Percentiles rank a stretch among this genome's conserved stretches.
Evolutionary conservation across 2,797 vertebrate species (phyloP).

Genomic region (Cossypha polioptera): DNA sequence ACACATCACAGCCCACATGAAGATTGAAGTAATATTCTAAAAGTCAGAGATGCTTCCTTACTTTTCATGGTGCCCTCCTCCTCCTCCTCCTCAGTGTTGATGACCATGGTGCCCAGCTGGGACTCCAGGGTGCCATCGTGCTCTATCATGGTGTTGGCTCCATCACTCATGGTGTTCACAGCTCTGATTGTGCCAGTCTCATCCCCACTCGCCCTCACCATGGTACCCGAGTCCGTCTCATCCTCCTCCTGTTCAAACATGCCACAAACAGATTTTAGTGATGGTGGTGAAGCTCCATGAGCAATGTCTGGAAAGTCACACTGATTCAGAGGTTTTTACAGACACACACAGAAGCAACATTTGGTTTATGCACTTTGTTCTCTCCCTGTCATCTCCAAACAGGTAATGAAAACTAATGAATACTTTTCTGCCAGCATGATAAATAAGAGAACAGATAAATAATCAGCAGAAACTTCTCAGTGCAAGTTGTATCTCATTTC

Average conservation of each 20-base stretch:
- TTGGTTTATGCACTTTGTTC: not conserved
- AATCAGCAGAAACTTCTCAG: not conserved
- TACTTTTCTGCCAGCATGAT: not conserved
- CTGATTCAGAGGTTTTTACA: not conserved
- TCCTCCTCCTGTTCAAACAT: constrained; percentile 86
- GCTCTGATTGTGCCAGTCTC: constrained; percentile 84
- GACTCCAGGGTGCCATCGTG: constrained; percentile 84
- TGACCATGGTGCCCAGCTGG: constrained; percentile 93
- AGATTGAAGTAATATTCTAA: not conserved
- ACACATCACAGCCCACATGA: not conserved
- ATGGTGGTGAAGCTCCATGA: not conserved
- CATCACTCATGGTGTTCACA: constrained; percentile 76
- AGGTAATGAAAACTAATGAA: not conserved
- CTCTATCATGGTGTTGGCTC: constrained; percentile 84
- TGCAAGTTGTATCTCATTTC: not conserved
- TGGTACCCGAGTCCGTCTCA: constrained; percentile 90
- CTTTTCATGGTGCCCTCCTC: constrained; percentile 96
- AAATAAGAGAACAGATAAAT: not conserved
- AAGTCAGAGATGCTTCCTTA: constrained; percentile 68
- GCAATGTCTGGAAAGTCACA: not conserved
- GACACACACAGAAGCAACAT: not conserved
- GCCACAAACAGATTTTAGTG: not conserved
- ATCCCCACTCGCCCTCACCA: constrained; percentile 84
- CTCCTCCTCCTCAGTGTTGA: constrained; percentile 87
- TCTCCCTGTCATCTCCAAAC: not conserved